Base-by-base conservation (phyloP, 2,113 vertebrate species). In the Pimephales promelas region DNA sequence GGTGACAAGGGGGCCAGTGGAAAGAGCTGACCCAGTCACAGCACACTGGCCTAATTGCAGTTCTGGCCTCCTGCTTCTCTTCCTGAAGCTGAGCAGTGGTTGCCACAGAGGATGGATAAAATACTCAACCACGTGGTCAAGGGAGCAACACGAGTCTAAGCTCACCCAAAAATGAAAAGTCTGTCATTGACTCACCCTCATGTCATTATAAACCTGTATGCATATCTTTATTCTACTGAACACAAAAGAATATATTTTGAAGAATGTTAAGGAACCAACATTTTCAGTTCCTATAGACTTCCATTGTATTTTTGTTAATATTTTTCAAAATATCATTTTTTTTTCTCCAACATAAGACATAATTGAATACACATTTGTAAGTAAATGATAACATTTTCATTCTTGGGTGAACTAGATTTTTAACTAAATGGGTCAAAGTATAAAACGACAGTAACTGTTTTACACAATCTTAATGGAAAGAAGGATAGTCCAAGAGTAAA, bases 1-100 rank as follows among this genome's bases (percentile, higher is more conserved):
- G 59, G 70, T 83, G 47, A 64, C 84, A 81, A 56, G 83, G 84
- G 71, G 86, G 71, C 62, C 83, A 87, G 88, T 89, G 90, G 88
- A 90, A 92, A 91, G 87, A 87, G 86, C 85, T 88, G 85, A 91
- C 89, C 89, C 83, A 85, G 72, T 56, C 85, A 66, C 84, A 80
- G 83, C 81, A 82, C 77, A 80, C 59, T 62, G 79, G 57, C 83
- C 79, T 82, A 34, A 59, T 83, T 78, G 71, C 36, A 75, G 56
- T 71, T 59, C 83, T 87, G 90, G 87, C 75, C 83, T 68, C 72
- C 59, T 85, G 85, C 88, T 88, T 78, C 26, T 47, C 64, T 85
- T 85, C 83, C 75, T 84, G 49, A 72, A 72, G 74, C 73, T 77
- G 71, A 81, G 77, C 79, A 73, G 54, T 49, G 85, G 49, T 77